Conservation (phyloP, 2,888 invertebrate species). For the Tortricodes alternella region DNA sequence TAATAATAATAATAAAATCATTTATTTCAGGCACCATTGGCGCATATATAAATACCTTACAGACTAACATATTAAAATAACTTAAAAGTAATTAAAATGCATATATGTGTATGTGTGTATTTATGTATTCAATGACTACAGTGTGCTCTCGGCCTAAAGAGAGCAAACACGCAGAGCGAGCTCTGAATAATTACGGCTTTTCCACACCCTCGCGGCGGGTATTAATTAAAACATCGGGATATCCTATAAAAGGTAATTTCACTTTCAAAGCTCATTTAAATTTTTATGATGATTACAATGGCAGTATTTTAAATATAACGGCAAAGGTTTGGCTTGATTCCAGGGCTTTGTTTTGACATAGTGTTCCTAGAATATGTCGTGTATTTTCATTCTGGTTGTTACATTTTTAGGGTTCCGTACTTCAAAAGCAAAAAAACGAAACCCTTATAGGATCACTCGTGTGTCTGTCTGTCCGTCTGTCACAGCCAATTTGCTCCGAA, state of each 20-base stretch:
- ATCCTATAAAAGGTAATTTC: conserved; percentile 24
- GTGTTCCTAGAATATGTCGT: not conserved
- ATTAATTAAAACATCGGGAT: conserved; percentile 26
- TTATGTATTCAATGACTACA: not conserved
- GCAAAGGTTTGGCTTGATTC: not conserved
- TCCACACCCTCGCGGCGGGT: conserved; percentile 27
- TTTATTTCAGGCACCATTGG: too few species aligned
- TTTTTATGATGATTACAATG: conserved; percentile 16
- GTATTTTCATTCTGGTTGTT: too few species aligned
- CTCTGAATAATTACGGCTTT: conserved; percentile 28
- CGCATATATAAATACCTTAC: too few species aligned
- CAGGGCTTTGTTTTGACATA: too few species aligned
- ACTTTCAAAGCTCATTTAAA: conserved; percentile 14
- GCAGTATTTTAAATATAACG: not conserved
- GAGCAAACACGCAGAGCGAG: conserved; percentile 2
- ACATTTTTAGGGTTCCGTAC: too few species aligned
- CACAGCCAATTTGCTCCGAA: too few species aligned
- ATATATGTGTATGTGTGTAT: not conserved
- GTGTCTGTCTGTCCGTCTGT: too few species aligned
- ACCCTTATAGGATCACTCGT: too few species aligned
- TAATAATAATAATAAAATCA: too few species aligned
- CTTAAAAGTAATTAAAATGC: too few species aligned
- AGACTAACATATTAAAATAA: too few species aligned
- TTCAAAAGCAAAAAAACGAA: too few species aligned
- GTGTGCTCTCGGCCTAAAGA: conserved; percentile 9